Conservation (phyloP, 2,888 invertebrate species). For the Spisula solida region DNA sequence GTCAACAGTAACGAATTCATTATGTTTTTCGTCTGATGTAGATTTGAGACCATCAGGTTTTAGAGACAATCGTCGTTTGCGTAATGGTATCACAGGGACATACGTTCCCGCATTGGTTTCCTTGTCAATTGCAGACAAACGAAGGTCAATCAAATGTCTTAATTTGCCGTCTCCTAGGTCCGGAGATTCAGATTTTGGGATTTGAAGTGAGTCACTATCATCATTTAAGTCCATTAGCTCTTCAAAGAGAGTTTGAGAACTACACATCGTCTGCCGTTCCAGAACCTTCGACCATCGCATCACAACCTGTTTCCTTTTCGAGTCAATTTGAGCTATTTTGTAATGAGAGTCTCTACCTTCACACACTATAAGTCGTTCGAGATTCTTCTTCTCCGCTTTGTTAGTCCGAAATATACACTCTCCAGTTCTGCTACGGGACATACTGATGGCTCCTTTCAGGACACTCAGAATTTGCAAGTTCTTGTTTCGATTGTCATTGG, state of each 20-base stretch:
- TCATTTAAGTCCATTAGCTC: conserved; percentile 57
- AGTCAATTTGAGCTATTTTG: conserved; percentile 56
- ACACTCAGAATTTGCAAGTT: conserved; percentile 76
- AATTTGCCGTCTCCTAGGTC: conserved; percentile 32
- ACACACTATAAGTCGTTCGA: conserved; percentile 69
- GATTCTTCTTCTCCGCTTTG: conserved; percentile 74
- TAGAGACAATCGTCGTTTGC: conserved; percentile 3
- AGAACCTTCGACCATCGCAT: conserved; percentile 63
- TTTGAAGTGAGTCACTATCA: neutral
- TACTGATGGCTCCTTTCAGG: conserved; percentile 79
- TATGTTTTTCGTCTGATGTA: neutral
- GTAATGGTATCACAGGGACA: neutral
- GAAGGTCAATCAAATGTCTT: conserved; percentile 32
- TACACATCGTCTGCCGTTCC: conserved; percentile 57
- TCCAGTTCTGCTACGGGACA: conserved; percentile 79
- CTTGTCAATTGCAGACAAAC: conserved; percentile 31
- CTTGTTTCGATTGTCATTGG: conserved; percentile 72
- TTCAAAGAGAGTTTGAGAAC: conserved; percentile 58
- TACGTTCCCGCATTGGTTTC: conserved; percentile 24
- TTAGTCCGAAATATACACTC: conserved; percentile 79
- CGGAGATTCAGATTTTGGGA: neutral
- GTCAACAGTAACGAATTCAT: conserved; percentile 59
- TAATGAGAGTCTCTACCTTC: conserved; percentile 67
- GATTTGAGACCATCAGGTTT: conserved; percentile 13
- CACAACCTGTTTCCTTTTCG: conserved; percentile 60